phyloP scores from a whole-genome alignment of 53 echinoderm and acorn worm genomes.

The Temnopleurus reevesii region DNA sequence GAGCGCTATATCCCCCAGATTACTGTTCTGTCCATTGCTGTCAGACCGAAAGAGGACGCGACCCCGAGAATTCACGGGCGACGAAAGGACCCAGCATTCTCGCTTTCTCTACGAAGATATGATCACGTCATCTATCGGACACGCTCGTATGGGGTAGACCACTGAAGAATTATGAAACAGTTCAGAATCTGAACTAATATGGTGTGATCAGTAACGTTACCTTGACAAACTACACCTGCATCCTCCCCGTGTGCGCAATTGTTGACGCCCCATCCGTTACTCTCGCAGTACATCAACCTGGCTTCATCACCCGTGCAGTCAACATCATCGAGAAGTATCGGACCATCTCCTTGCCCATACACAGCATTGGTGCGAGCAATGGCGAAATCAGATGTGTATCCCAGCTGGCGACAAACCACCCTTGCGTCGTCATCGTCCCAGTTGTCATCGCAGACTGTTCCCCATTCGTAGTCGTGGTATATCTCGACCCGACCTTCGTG shows the following conservation, averaged over 20 bases:
- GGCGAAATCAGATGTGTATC: neutral
- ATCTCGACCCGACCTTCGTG: conserved; percentile 61
- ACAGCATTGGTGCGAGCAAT: neutral
- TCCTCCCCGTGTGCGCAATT: conserved; percentile 57
- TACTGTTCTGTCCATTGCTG: too few relatives aligned
- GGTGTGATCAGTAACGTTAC: too few relatives aligned
- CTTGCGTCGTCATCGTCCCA: neutral
- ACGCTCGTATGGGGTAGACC: too few relatives aligned
- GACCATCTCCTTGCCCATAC: conserved; percentile 45
- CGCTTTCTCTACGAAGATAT: too few relatives aligned
- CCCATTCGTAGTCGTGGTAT: neutral
- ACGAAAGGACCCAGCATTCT: too few relatives aligned
- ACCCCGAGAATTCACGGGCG: too few relatives aligned
- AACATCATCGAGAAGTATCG: conserved; percentile 53
- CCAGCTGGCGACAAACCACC: conserved; percentile 55
- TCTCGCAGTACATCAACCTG: conserved; percentile 9
- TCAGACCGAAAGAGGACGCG: too few relatives aligned
- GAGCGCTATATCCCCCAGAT: too few relatives aligned
- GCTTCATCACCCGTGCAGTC: conserved; percentile 41
- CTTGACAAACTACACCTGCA: conserved; percentile 31
- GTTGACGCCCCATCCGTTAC: neutral
- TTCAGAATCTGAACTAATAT: too few relatives aligned
- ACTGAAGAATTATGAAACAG: too few relatives aligned
- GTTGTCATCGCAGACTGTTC: conserved; percentile 64
- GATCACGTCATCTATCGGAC: too few relatives aligned